Base-by-base conservation (phyloP, 2,797 vertebrate genomes). In the Petrocephalus schoutedeni region DNA sequence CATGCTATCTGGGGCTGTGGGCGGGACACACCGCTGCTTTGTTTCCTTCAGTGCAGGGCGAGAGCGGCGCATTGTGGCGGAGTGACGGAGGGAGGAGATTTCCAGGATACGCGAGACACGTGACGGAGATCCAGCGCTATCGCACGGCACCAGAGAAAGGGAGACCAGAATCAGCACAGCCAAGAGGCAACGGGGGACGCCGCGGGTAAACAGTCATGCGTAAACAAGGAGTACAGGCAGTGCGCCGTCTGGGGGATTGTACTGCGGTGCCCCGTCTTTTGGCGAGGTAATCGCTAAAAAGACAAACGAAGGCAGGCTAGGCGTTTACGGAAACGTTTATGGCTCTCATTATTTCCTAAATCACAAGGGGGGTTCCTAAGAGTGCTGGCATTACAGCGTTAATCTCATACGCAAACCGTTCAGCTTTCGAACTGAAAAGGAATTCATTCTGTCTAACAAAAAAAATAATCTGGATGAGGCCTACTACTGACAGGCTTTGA, bases 361-460 rank as follows among this genome's bases (percentile, higher is more conserved):
- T 54, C 82, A 84, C 51, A 54, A 84, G 51, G 45, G 49, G 23
- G 49, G 23, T 84, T 54, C 80, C 51, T 28, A 16, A 56, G 82
- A 77, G 71, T 49, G 41, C 19, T n/a, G 71, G 49, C 49, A 53
- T 54, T n/a, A 84, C 49, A 12, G 51, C 23, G 51, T 51, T 84
- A 84, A 53, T 84, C 82, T 84, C 45, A 51, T 54, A 54, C 82
- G 54, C 54, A 19, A 54, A 84, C n/a, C 49, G 23, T 84, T 84
- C 82, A 84, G 49, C 51, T 84, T 84, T 56, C 28, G 51, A n/a
- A 54, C 45, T 84, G 82, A 84, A 53, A 54, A 84, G 82, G 45
- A 84, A 51, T 54, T 54, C 51, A 28, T 84, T 54, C 49, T 53
- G 82, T 84, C n/a, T 28, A 28, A 28, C 10, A 84, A 54, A 84